Evolutionary conservation across 2,888 invertebrate species (phyloP).

Genomic region (Ophioninae sp.): DNA sequence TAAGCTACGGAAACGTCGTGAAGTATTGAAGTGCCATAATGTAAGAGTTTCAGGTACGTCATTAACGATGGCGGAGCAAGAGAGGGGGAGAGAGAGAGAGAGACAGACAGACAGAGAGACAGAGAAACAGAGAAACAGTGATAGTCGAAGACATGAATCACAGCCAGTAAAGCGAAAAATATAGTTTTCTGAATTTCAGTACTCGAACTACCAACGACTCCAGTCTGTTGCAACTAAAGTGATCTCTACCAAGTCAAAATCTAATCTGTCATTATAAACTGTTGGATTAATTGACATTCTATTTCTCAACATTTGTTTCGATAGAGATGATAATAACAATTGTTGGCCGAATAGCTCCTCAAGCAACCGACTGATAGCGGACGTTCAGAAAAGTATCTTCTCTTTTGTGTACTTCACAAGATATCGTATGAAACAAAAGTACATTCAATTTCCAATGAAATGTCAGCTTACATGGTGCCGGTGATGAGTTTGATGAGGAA

Average conservation of each 20-base stretch:
- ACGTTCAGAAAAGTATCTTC: not conserved
- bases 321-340: no score
- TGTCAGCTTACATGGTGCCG: conserved; percentile 87
- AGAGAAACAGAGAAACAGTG: not conserved
- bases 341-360: no score
- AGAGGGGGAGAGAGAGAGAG: not conserved
- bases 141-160: not conserved
- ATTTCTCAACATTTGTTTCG: not conserved
- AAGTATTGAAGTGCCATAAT: not conserved
- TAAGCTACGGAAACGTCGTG: not conserved
- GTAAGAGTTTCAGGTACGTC: not conserved
- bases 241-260: not conserved
- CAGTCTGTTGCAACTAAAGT: not conserved
- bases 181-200: not conserved
- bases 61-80: not conserved
- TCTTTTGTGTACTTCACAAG: not conserved
- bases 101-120: not conserved
- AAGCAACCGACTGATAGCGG: not conserved
- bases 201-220: not conserved
- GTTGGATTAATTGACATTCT: not conserved
- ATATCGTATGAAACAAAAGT: not conserved
- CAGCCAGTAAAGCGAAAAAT: not conserved
- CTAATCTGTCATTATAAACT: not conserved
- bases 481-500: conserved; percentile 88
- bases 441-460: not conserved